Evolutionary conservation across 2,113 vertebrate genomes (phyloP), one percentile per base, ranked within the genome.

Genomic region (Rhinolophus sinicus): DNA sequence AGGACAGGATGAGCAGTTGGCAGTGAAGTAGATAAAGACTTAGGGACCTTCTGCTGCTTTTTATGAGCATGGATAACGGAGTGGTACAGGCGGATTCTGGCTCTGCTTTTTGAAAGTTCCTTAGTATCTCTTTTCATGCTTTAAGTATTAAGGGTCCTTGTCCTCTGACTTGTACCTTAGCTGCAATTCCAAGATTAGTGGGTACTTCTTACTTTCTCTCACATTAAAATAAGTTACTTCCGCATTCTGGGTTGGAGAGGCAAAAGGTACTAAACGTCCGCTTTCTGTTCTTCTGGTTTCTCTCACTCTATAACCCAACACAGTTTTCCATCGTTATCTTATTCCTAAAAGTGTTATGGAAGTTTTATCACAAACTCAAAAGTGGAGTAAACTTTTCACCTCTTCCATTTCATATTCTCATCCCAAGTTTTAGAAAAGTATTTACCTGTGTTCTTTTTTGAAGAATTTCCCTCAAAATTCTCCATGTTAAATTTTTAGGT

Each of bases 11-110:
- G 9, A 4, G 19, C 14, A n/a, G 12, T 35, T 56, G 14, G 8
- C 6, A 40, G 9, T 6, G 6, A 3, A 3, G 2, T 28, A 5
- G 26, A 18, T 38, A 75, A 21, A 47, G 9, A 11, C 1, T 2
- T 1, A 10, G 1, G n/a, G 7, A 1, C 9, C 8, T 82, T 65
- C 8, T 13, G 40, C 6, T n/a, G 8, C 15, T 44, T 40, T 58
- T 19, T 30, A 9, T 35, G 19, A 44, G 7, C 3, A 7, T 28
- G 6, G 1, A 2, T 38, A 2, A 8, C 1, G 3, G 0, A 0
- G 28, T 30, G 11, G 12, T 13, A 30, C 1, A 10, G 6, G 2
- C 40, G 7, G 18, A 65, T 38, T 75, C n/a, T 28, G 24, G 54
- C 47, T 28, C 24, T 52, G 13, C 5, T 24, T 62, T 65, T n/a